Evolutionary conservation across 2,888 invertebrate genomes (phyloP).

Genomic region (Helleia helle): DNA sequence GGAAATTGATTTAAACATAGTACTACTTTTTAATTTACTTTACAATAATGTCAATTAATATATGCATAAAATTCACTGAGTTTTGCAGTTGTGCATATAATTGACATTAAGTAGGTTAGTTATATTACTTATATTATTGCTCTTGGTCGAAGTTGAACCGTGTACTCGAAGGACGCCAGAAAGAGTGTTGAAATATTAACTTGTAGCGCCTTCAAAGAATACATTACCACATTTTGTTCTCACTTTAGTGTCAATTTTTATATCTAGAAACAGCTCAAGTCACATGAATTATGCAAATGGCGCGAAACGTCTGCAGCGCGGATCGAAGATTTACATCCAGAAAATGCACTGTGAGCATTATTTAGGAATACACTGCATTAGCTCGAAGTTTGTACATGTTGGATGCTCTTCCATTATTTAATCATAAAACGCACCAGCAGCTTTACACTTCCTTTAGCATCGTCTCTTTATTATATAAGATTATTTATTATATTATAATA

Average conservation of each 20-base stretch:
- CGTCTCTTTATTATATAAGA: too few relatives aligned
- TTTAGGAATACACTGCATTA: constrained; percentile 17
- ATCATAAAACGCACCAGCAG: too few relatives aligned
- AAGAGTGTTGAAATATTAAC: not conserved
- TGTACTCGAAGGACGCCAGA: not conserved
- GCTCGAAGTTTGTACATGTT: not conserved
- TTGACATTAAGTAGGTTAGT: too few relatives aligned
- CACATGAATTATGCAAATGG: constrained; percentile 63
- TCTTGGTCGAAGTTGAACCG: not conserved
- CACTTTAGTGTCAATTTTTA: constrained; percentile 48
- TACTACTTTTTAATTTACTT: too few relatives aligned
- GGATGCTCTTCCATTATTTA: too few relatives aligned
- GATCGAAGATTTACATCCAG: constrained; percentile 45
- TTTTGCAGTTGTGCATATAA: too few relatives aligned
- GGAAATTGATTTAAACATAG: too few relatives aligned
- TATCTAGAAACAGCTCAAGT: constrained; percentile 42
- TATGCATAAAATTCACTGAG: too few relatives aligned
- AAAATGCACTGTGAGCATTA: constrained; percentile 29
- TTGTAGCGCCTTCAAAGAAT: not conserved
- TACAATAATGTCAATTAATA: too few relatives aligned
- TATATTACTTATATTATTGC: too few relatives aligned
- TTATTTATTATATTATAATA: too few relatives aligned
- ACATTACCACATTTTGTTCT: constrained; percentile 14
- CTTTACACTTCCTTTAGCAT: too few relatives aligned
- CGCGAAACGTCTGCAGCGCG: constrained; percentile 37